These are phyloP conservation scores for Tetropium fuscum DNA, from an alignment of 2,888 invertebrate genomes.

Conservation along the genomic window DNA sequence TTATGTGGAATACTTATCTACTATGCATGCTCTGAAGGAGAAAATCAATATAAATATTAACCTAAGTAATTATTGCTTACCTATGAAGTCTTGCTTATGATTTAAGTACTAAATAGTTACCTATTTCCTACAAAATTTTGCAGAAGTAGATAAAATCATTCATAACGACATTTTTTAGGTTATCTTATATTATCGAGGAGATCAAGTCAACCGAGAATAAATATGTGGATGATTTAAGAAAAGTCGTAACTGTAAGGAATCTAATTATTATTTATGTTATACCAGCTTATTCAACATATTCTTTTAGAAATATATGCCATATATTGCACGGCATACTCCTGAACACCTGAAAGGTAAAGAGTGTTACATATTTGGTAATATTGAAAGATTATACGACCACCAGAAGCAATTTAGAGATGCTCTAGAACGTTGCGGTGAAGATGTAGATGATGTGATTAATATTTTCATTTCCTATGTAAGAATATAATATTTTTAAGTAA, in stretches of 20 bases:
- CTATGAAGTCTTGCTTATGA: too few relatives aligned
- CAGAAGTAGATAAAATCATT: not conserved
- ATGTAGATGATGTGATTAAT: conserved; percentile 50
- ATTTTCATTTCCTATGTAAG: conserved; percentile 58
- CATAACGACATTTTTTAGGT: conserved; percentile 45
- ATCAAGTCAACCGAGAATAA: conserved; percentile 58
- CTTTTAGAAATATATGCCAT: conserved; percentile 58
- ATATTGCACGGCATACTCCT: conserved; percentile 47
- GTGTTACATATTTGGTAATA: conserved; percentile 56
- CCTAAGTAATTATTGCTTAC: too few relatives aligned
- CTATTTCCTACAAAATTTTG: not conserved
- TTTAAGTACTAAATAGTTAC: too few relatives aligned
- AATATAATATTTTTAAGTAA: not conserved
- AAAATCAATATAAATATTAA: too few relatives aligned
- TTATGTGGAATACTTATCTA: too few relatives aligned
- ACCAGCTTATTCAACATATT: not conserved
- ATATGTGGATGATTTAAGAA: conserved; percentile 56
- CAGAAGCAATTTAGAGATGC: conserved; percentile 52
- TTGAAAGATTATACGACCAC: conserved; percentile 51
- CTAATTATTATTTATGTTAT: too few relatives aligned
- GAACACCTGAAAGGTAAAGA: conserved; percentile 36
- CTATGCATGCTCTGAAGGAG: too few relatives aligned
- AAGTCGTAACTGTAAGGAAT: conserved; percentile 55
- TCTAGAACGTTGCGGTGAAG: conserved; percentile 46
- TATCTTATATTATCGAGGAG: conserved; percentile 58